phyloP scores from a whole-genome alignment of 1,140 invertebrate species.

The Dendroctonus valens region DNA sequence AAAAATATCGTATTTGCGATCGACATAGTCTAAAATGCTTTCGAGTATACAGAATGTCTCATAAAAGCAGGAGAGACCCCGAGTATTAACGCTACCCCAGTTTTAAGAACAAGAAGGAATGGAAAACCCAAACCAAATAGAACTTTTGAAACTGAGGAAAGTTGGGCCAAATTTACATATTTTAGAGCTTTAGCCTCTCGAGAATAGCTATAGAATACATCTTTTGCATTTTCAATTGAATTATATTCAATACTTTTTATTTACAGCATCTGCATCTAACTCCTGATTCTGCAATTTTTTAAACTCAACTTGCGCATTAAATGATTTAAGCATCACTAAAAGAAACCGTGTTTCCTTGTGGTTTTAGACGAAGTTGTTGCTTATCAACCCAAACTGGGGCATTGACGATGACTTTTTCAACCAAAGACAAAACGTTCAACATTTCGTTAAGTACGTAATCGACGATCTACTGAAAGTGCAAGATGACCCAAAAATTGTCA shows the following conservation, averaged over 20 bases:
- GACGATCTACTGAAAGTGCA: constrained; percentile 47
- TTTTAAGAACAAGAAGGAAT: no score
- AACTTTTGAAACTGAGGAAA: no score
- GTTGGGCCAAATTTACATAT: no score
- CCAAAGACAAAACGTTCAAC: constrained; percentile 52
- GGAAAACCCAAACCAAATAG: no score
- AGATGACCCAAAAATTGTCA: constrained; percentile 50
- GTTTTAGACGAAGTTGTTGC: constrained; percentile 50
- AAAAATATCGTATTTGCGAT: no score
- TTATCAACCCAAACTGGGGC: constrained; percentile 56
- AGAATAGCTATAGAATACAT: no score
- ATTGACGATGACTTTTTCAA: constrained; percentile 51
- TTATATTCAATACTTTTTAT: background rate
- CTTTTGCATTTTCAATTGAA: no score
- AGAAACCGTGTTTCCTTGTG: background rate
- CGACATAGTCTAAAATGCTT: no score
- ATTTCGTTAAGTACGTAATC: constrained; percentile 53
- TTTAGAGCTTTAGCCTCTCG: no score
- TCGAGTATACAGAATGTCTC: no score
- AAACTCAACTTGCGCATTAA: background rate
- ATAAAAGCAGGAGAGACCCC: no score
- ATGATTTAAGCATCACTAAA: background rate
- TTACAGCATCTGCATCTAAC: background rate
- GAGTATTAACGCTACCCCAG: no score
- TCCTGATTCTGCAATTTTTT: background rate